Evolutionary conservation across 1,140 invertebrate genomes (phyloP).

Genomic region (Pseudomyrmex concolor): DNA sequence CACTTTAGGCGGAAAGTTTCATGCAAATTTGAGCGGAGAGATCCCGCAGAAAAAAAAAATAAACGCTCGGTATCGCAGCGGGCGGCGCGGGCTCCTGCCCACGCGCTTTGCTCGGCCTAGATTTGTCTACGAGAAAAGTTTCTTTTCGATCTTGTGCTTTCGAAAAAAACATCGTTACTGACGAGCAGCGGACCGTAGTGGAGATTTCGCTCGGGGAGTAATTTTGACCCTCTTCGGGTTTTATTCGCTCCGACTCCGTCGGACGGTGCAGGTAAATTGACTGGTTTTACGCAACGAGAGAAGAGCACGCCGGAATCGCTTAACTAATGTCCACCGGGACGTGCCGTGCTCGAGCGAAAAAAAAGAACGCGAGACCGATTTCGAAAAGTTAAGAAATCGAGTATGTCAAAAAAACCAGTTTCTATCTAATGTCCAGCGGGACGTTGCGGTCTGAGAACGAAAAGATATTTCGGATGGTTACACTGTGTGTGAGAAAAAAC

Average conservation of each 20-base stretch:
- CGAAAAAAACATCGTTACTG: slow-evolving; percentile 56
- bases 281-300: slow-evolving; percentile 52
- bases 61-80: slow-evolving; percentile 2
- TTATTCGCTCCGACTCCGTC: slow-evolving; percentile 28
- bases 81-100: slow-evolving; percentile 19
- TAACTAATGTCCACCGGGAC: slow-evolving; percentile 45
- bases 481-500: too few relatives aligned
- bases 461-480: too few relatives aligned
- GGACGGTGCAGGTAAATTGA: slow-evolving; percentile 37
- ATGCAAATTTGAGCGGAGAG: slow-evolving; percentile 48
- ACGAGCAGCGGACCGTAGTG: slow-evolving; percentile 35
- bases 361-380: neutral
- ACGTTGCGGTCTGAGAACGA: too few relatives aligned
- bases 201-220: slow-evolving; percentile 68
- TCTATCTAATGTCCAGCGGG: neutral
- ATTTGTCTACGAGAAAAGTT: slow-evolving; percentile 55
- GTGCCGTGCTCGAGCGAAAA: neutral
- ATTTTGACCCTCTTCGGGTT: slow-evolving; percentile 65
- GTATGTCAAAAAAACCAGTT: neutral
- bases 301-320: slow-evolving; percentile 20
- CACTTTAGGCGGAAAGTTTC: slow-evolving; percentile 38
- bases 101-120: slow-evolving; percentile 22
- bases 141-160: slow-evolving; percentile 44
- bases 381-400: slow-evolving; percentile 17
- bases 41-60: slow-evolving; percentile 28